These are phyloP conservation scores for Sarcophaga peregrina DNA, from an alignment of 1,140 invertebrate species.

Conservation along the genomic window DNA sequence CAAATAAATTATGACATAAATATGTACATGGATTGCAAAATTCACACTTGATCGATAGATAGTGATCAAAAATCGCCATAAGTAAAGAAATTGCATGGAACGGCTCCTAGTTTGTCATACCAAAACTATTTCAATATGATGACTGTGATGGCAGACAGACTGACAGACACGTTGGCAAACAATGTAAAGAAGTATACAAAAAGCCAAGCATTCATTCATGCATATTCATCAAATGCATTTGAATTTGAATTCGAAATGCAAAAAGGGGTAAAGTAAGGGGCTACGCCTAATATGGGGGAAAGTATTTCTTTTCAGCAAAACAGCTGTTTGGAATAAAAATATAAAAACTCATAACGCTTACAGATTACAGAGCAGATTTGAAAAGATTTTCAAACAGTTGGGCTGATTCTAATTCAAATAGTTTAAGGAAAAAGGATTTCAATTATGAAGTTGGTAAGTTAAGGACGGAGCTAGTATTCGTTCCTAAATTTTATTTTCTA, in stretches of 20 bases:
- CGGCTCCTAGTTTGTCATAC: not conserved
- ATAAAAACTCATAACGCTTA: too few relatives aligned
- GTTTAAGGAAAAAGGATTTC: not conserved
- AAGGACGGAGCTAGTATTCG: too few relatives aligned
- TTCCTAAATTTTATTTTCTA: not conserved
- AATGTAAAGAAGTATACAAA: not conserved
- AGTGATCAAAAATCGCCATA: slow-evolving; percentile 8
- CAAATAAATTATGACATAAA: not conserved
- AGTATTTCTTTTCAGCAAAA: not conserved
- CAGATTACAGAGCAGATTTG: not conserved
- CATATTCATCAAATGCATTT: not conserved
- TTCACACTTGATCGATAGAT: not conserved
- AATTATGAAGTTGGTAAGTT: not conserved
- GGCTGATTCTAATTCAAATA: not conserved
- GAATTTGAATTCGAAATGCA: not conserved
- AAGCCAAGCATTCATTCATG: not conserved
- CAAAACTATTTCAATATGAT: not conserved
- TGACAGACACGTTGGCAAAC: not conserved
- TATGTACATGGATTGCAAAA: not conserved
- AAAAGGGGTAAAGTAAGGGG: not conserved
- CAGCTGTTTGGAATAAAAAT: too few relatives aligned
- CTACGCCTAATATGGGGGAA: not conserved
- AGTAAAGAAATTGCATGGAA: not conserved
- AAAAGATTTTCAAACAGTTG: not conserved
- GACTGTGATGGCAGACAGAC: too few relatives aligned